phyloP scores from a whole-genome alignment of 37 sponge, comb jelly and placozoan genomes.

The Ianthella basta region DNA sequence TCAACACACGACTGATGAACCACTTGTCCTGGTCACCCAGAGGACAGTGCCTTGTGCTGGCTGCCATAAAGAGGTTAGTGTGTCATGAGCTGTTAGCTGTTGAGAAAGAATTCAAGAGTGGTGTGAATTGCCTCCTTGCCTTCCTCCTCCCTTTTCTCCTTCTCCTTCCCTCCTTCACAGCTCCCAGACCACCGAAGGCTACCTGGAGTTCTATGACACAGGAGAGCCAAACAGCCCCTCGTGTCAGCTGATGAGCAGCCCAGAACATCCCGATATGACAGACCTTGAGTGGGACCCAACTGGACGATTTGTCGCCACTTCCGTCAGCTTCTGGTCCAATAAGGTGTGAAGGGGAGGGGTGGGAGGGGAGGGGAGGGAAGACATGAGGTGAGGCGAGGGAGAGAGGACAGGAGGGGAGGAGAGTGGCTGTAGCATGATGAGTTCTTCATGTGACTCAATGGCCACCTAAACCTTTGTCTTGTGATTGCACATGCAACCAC shows the following conservation, averaged over 20 bases:
- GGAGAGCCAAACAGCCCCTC: slow-evolving; percentile 52
- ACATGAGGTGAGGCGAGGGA: neutral
- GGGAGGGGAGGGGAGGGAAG: neutral
- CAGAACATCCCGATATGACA: slow-evolving; percentile 76
- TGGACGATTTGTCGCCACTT: slow-evolving; percentile 87
- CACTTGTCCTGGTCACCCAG: slow-evolving; percentile 89
- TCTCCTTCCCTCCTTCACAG: neutral
- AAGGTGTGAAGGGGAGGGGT: slow-evolving; percentile 71
- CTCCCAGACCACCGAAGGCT: slow-evolving; percentile 63
- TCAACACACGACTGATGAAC: slow-evolving; percentile 41
- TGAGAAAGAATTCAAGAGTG: too few species aligned
- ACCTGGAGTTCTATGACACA: slow-evolving; percentile 91
- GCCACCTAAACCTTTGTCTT: too few species aligned
- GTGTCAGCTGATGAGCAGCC: slow-evolving; percentile 64
- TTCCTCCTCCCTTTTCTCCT: too few species aligned
- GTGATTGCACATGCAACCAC: neutral
- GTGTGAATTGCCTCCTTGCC: too few species aligned
- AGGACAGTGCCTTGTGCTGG: slow-evolving; percentile 90
- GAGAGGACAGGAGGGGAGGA: too few species aligned
- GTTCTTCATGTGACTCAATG: too few species aligned
- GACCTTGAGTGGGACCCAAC: slow-evolving; percentile 99
- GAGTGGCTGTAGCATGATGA: too few species aligned
- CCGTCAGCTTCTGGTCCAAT: slow-evolving; percentile 83
- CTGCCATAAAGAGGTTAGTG: slow-evolving; percentile 69
- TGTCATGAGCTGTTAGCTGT: too few species aligned